A percentile compares a stretch with the other conserved stretches of the same genome.
phyloP scores from a whole-genome alignment of 2,888 invertebrate genomes.

The Oconnorella tubifera region DNA sequence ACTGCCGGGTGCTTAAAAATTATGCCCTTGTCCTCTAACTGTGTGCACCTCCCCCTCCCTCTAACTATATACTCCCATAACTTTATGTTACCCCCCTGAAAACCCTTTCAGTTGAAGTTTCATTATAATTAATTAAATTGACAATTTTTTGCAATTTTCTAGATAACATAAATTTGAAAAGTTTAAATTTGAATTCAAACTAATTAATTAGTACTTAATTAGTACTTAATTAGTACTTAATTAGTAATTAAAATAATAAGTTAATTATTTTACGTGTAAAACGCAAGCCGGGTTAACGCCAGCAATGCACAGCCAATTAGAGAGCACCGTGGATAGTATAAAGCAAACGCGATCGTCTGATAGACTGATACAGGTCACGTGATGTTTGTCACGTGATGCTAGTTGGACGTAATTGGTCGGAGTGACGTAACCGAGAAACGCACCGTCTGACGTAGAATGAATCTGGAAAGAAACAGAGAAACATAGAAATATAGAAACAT shows the following conservation, averaged over 20 bases:
- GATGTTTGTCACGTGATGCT: slow-evolving; percentile 46
- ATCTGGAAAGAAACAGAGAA: slow-evolving; percentile 29
- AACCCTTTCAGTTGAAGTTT: neutral
- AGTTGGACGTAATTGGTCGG: slow-evolving; percentile 47
- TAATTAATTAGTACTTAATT: no score
- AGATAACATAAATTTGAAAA: no score
- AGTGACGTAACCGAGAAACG: slow-evolving; percentile 51
- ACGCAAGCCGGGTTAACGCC: slow-evolving; percentile 36
- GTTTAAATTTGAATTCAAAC: no score
- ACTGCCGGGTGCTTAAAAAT: no score
- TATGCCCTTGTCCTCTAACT: no score
- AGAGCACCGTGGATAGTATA: slow-evolving; percentile 46
- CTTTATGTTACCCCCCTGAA: neutral
- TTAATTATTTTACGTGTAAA: neutral
- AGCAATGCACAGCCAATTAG: slow-evolving; percentile 49
- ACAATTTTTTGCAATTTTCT: no score
- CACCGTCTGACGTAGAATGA: slow-evolving; percentile 45
- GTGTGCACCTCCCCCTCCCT: neutral
- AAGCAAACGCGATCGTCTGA: slow-evolving; percentile 45
- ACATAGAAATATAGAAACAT: no score
- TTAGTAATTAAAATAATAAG: no score
- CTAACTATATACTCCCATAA: neutral
- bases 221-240: no score
- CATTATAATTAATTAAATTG: neutral
- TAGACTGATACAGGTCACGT: slow-evolving; percentile 41